Base-by-base conservation (phyloP, 2,113 vertebrate genomes). In the Chloebia gouldiae region DNA sequence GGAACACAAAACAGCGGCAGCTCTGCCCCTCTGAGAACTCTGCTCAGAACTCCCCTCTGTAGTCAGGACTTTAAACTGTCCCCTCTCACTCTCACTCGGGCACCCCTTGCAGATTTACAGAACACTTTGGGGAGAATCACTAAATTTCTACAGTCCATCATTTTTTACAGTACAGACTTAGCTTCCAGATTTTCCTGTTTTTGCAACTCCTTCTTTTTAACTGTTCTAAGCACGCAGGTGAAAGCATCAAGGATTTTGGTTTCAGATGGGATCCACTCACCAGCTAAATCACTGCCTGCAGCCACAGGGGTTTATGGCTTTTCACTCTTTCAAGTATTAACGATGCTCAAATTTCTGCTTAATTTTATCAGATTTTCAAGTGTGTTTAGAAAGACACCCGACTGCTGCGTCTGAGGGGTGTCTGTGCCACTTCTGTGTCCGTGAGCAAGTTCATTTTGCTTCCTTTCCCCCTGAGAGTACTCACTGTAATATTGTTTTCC, bases 361-460 rank as follows among this genome's bases (percentile, higher is more conserved):
- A 39, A 85, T 92, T 95, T 88, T 79, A 91, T 33, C 53, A 87
- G 61, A 65, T 85, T 78, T 91, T 91, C 85, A 81, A 76, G 66
- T 22, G 40, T 56, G 45, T 72, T 95, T 76, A 79, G 61, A 85
- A 84, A 37, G 47, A 81, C 14, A 73, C 25, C 42, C 44, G 2
- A 18, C 35, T 81, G 65, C 88, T 91, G 30, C 3, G 4, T 76
- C 35, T 33, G 54, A 64, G 56, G 77, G 56, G 40, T 70, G 47
- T 24, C 47, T 45, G 64, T 10, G 24, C 70, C 69, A 40, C 63
- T 86, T 40, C 53, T 89, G 65, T 24, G 65, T 12, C 61, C 16
- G 8, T 2, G 2, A 80, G 30, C 45, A 49, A 82, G 70, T 40
- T 79, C 50, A 53, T 79, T 87, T 92, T 79, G 49, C 20, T 35